Evolutionary conservation across 2,797 vertebrate species (phyloP), one percentile per base, ranked within the genome.

Genomic region (Loriculus beryllinus): DNA sequence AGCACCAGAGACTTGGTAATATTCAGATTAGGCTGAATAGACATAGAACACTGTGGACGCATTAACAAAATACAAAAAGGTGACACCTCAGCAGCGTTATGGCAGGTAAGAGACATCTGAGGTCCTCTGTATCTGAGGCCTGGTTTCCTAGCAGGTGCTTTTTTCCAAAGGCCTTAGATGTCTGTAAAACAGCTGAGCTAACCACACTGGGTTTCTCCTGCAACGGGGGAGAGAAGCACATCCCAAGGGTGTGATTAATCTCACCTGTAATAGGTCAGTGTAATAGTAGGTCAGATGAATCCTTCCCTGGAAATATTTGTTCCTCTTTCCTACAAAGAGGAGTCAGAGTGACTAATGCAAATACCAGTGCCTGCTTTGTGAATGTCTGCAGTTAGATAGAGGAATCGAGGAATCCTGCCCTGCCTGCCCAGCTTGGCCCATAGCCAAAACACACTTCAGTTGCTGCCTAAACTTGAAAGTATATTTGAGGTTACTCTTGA

Each of bases 251-350:
- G 45, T 65, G 72, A 83, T 90, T 90, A 83, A 90, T 81, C 52
- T 75, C 57, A 78, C 14, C 39, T 94, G 17, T 65, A 75, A 39
- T 6, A 65, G 82, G 70, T 86, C 78, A 94, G 51, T 87, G 64
- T 89, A 84, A 86, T 28, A 92, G 75, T 82, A 92, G 93, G 92
- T 92, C 89, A 94, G 60, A 82, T 16, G 28, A 77, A 82, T 63
- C 48, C 37, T 89, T n/a, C 18, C 18, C 47, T 77, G 64, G 56
- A 90, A 82, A 59, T 12, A 5, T 51, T 33, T 52, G 9, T 17
- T 88, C 43, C 47, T 70, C 49, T 59, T 31, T 63, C 67, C 70
- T 77, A 10, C 43, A 77, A 92, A 89, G 74, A 88, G n/a, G 47
- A 90, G 15, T 43, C 54, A 26, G 35, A 56, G n/a, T 81, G 78